These are phyloP conservation scores for Kryptopterus vitreolus DNA, from an alignment of 2,797 vertebrate genomes.

Conservation along the genomic window DNA sequence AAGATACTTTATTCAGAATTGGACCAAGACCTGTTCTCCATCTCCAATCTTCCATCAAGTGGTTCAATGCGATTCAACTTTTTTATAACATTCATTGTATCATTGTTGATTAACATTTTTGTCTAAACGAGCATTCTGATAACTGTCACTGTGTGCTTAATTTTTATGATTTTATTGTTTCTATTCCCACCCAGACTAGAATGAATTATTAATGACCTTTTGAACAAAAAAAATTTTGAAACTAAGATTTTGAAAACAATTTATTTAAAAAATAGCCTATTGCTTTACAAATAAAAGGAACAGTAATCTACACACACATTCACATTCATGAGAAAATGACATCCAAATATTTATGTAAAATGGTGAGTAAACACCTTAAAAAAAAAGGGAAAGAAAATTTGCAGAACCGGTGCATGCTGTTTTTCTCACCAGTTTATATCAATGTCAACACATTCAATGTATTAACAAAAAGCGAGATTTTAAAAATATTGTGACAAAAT, in stretches of 20 bases:
- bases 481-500: background rate
- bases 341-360: conserved; percentile 1
- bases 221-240: conserved; percentile 3
- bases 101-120: background rate
- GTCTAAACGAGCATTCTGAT: background rate
- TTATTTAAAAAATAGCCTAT: conserved; percentile 17
- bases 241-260: conserved; percentile 33
- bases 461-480: background rate
- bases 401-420: background rate
- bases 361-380: background rate
- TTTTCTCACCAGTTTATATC: background rate
- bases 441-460: background rate
- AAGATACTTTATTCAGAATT: background rate
- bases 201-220: background rate
- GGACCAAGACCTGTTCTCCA: background rate
- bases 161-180: background rate
- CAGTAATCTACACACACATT: conserved; percentile 19
- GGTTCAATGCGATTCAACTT: no score
- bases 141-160: background rate
- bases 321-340: background rate
- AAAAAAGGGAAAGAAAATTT: no score
- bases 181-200: background rate
- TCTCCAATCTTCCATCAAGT: background rate
- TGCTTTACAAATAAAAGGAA: conserved; percentile 7
- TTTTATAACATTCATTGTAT: background rate